phyloP scores from a whole-genome alignment of 92 coral and sea anemone genomes.

The Montipora capitata region DNA sequence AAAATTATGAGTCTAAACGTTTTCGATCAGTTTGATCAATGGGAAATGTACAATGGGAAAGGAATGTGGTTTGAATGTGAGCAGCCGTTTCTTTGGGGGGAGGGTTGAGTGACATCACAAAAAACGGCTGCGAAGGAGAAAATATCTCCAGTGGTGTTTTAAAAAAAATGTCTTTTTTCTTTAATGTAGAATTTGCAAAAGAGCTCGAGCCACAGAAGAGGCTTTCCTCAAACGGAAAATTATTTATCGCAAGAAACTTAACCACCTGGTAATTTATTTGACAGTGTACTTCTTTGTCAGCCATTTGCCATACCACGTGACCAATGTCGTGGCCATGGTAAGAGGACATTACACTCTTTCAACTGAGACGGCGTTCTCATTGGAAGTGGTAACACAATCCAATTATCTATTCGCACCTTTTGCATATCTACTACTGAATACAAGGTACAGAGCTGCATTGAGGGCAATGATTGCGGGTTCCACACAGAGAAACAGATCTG shows the following conservation, averaged over 20 bases:
- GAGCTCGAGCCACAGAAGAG: background rate
- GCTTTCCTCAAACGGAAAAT: background rate
- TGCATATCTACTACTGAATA: background rate
- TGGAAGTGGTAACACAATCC: constrained; percentile 13
- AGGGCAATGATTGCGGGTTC: background rate
- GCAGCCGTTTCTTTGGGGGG: too few relatives aligned
- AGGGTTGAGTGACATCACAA: too few relatives aligned
- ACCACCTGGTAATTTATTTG: constrained; percentile 26
- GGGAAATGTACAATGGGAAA: too few relatives aligned
- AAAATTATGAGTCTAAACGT: too few relatives aligned
- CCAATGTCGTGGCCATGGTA: constrained; percentile 24
- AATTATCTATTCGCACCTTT: constrained; percentile 2
- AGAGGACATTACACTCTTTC: constrained; percentile 4
- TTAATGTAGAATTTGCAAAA: constrained; percentile 30
- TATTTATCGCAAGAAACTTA: constrained; percentile 23
- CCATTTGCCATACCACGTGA: constrained; percentile 12
- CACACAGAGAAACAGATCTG: background rate
- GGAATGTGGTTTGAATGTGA: too few relatives aligned
- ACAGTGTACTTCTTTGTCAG: constrained; percentile 10
- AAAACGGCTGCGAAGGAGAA: too few relatives aligned
- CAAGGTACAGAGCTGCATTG: constrained; percentile 1
- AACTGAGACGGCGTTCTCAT: background rate
- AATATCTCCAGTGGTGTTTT: too few relatives aligned
- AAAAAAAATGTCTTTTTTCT: background rate
- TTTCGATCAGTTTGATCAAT: too few relatives aligned